Conservation (phyloP, 2,797 vertebrate species). For the Scomberomorus guttatus region DNA sequence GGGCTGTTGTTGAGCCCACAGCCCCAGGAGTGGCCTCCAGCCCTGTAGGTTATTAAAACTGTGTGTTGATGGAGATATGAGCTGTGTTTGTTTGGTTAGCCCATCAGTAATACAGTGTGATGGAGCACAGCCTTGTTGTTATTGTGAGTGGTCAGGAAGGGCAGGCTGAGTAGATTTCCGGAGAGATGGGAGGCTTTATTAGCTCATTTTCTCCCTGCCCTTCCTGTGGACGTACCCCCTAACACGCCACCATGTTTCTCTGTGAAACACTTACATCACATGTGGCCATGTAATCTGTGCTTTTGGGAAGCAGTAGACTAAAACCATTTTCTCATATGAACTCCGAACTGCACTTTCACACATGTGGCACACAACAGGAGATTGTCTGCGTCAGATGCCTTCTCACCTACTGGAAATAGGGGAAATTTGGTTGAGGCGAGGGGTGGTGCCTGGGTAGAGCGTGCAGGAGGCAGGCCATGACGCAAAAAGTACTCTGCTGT, state of each 20-base stretch:
- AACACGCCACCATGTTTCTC: slow-evolving; percentile 10
- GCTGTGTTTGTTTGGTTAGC: slow-evolving; percentile 79
- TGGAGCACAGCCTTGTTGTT: slow-evolving; percentile 75
- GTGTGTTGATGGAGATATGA: slow-evolving; percentile 64
- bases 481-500: too few relatives aligned
- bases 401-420: too few relatives aligned
- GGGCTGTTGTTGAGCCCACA: slow-evolving; percentile 23
- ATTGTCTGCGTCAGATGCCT: too few relatives aligned
- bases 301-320: slow-evolving; percentile 4
- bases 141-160: slow-evolving; percentile 78
- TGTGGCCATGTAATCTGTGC: slow-evolving; percentile 3
- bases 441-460: too few relatives aligned
- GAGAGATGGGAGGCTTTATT: slow-evolving; percentile 73
- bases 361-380: too few relatives aligned
- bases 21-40: slow-evolving; percentile 1
- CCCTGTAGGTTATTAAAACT: slow-evolving; percentile 55
- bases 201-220: slow-evolving; percentile 75
- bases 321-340: too few relatives aligned
- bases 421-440: too few relatives aligned
- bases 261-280: slow-evolving; percentile 3
- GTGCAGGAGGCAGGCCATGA: too few relatives aligned
- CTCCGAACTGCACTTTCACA: too few relatives aligned
- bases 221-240: slow-evolving; percentile 75
- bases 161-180: slow-evolving; percentile 81
- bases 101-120: slow-evolving; percentile 55